phyloP scores from a whole-genome alignment of 2,113 vertebrate species.

The Oreochromis niloticus region DNA sequence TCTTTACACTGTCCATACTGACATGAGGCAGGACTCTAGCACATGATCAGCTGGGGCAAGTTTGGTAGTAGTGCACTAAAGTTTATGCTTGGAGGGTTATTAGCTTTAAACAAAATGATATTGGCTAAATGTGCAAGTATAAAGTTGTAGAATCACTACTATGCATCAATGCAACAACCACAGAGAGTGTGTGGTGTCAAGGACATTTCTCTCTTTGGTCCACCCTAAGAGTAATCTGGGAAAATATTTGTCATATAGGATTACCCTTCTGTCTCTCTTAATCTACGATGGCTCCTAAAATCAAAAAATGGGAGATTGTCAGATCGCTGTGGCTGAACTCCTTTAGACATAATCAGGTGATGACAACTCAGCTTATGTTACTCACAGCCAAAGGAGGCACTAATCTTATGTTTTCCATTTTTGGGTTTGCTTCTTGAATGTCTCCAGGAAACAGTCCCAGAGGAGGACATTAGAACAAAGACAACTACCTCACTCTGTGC shows the following conservation, averaged over 20 bases:
- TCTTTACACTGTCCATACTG: neutral
- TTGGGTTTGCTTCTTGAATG: neutral
- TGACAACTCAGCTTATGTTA: neutral
- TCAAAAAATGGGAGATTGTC: neutral
- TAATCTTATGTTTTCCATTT: neutral
- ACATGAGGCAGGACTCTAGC: neutral
- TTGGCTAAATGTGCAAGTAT: neutral
- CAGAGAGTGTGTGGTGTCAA: neutral
- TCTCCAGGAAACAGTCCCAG: neutral
- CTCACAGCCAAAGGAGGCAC: neutral
- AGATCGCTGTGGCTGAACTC: neutral
- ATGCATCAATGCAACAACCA: neutral
- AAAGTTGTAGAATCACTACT: neutral
- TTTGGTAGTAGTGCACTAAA: neutral
- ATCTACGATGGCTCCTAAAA: neutral
- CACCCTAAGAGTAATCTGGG: neutral
- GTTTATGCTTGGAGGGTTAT: neutral
- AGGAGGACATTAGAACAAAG: neutral
- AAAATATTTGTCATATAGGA: neutral
- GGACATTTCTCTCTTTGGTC: neutral
- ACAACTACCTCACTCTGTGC: neutral
- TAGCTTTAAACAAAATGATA: fast-evolving
- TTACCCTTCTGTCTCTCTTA: neutral
- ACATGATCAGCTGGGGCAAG: neutral
- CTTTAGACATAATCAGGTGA: neutral